phyloP scores from a whole-genome alignment of 1,140 invertebrate species.

The Lepidurus couesii region DNA sequence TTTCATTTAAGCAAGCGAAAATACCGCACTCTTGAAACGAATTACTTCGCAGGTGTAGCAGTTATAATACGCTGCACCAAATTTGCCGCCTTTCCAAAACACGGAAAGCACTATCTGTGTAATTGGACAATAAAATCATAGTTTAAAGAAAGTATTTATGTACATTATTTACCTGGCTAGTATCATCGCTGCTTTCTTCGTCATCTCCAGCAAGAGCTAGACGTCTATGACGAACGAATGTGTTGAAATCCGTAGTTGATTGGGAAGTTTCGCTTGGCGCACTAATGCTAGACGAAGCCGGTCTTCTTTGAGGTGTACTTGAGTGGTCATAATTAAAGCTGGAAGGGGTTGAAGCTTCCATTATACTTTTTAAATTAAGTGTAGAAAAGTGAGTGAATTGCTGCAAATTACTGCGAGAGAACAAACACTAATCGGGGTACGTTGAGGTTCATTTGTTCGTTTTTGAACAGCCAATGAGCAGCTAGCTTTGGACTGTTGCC shows the following conservation, averaged over 20 bases:
- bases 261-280: not conserved
- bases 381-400: no score
- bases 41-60: slow-evolving; percentile 55
- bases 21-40: slow-evolving; percentile 42
- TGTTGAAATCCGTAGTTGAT: not conserved
- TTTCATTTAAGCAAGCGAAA: slow-evolving; percentile 38
- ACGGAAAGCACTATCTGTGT: slow-evolving; percentile 35
- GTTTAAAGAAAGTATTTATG: not conserved
- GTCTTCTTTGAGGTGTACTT: not conserved
- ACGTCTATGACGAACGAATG: not conserved
- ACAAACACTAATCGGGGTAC: not conserved
- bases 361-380: not conserved
- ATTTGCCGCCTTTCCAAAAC: slow-evolving; percentile 45
- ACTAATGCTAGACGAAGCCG: not conserved
- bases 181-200: not conserved
- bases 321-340: not conserved
- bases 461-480: not conserved
- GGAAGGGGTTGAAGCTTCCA: not conserved
- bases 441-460: not conserved
- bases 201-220: not conserved
- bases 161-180: not conserved
- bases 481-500: not conserved
- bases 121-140: not conserved
- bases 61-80: slow-evolving; percentile 65
- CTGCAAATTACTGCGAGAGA: not conserved